These are phyloP conservation scores for Mus minutoides DNA, from an alignment of 2,797 vertebrate species.

Conservation along the genomic window DNA sequence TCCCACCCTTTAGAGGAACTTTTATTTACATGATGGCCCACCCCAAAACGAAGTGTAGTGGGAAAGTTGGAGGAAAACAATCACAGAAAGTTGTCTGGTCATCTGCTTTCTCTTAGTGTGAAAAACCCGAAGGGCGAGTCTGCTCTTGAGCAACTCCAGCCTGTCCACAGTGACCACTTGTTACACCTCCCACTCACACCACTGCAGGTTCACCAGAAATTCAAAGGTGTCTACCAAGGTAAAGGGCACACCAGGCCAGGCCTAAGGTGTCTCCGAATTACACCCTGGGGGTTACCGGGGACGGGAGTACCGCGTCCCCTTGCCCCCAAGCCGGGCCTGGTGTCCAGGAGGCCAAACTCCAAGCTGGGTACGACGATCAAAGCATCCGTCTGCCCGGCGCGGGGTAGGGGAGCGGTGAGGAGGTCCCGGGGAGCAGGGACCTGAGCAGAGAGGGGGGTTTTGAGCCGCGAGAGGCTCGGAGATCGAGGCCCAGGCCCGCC, in stretches of 20 bases:
- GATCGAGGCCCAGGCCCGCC: not conserved
- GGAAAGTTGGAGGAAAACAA: conserved; percentile 20
- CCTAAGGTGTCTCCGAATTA: not conserved
- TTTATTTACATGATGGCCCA: conserved; percentile 29
- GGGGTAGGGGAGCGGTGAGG: not conserved
- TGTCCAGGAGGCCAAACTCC: conserved; percentile 21
- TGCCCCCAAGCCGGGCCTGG: not conserved
- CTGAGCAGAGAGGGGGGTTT: not conserved
- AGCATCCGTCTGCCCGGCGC: not conserved
- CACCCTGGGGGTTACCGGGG: not conserved
- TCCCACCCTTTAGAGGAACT: not conserved
- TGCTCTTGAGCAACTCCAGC: conserved; percentile 54
- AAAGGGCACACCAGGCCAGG: not conserved
- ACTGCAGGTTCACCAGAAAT: conserved; percentile 27
- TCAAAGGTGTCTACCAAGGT: not conserved
- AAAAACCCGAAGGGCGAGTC: conserved; percentile 33
- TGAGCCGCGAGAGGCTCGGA: not conserved
- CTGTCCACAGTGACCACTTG: conserved; percentile 73
- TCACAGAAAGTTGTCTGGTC: not conserved
- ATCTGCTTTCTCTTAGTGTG: conserved; percentile 47
- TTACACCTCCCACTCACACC: conserved; percentile 72
- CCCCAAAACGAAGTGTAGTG: not conserved
- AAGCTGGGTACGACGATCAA: not conserved
- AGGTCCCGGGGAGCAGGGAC: not conserved
- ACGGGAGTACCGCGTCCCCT: not conserved